phyloP scores from a whole-genome alignment of 2,797 vertebrate species.

The Mormyrus proboscirostris region DNA sequence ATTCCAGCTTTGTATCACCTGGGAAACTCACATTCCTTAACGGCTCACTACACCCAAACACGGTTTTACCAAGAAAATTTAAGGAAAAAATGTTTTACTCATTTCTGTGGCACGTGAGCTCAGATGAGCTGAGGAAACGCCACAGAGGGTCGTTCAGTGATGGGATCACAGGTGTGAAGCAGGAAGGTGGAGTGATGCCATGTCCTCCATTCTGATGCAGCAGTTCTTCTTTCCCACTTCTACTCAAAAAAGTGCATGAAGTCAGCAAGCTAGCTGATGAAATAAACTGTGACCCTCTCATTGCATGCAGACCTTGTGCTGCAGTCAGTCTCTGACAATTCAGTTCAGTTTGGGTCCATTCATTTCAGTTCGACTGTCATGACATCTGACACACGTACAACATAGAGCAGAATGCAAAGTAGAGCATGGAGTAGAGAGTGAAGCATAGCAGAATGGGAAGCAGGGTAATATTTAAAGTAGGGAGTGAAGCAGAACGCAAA shows the following conservation, averaged over 20 bases:
- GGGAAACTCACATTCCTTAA: background rate
- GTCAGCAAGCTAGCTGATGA: background rate
- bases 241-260: background rate
- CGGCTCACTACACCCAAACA: background rate
- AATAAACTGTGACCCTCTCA: background rate
- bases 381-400: background rate
- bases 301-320: background rate
- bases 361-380: background rate
- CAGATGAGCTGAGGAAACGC: background rate
- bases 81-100: background rate
- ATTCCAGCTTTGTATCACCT: background rate
- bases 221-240: background rate
- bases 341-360: background rate
- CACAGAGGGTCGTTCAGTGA: background rate
- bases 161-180: background rate
- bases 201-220: background rate
- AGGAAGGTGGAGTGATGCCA: background rate
- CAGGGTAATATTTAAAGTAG: background rate
- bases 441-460: background rate
- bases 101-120: background rate
- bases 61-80: background rate
- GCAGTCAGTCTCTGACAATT: background rate
- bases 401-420: background rate
- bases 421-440: background rate
- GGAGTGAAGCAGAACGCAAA: too few species aligned